Percentiles rank a stretch among this genome's conserved stretches.
Evolutionary conservation across 2,888 invertebrate genomes (phyloP).

Genomic region (Patella ulyssiponensis): DNA sequence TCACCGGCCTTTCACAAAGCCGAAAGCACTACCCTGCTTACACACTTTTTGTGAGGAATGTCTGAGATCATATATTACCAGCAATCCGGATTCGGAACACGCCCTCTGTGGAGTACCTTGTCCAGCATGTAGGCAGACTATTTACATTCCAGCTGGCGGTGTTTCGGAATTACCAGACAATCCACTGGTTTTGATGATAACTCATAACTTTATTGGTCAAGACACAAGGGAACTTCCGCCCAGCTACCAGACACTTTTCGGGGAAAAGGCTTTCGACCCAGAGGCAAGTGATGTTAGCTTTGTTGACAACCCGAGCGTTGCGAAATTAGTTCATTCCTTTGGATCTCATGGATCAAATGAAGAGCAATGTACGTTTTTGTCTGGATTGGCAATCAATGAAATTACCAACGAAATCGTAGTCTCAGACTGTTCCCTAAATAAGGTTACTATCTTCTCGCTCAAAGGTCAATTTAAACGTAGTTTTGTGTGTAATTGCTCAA

Average conservation of each 20-base stretch:
- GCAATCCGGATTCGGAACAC: background rate
- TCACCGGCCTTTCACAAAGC: background rate
- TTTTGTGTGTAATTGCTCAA: conserved; percentile 52
- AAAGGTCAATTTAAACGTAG: conserved; percentile 42
- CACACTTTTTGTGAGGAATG: background rate
- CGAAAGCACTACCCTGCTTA: background rate
- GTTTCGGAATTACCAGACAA: conserved; percentile 55
- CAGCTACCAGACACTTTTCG: conserved; percentile 20
- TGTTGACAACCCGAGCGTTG: conserved; percentile 19
- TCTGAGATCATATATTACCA: background rate
- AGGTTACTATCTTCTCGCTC: conserved; percentile 44
- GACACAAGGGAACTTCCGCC: conserved; percentile 14
- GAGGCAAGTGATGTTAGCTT: conserved; percentile 25
- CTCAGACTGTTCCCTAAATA: conserved; percentile 47
- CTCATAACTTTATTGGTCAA: background rate
- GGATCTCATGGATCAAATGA: conserved; percentile 45
- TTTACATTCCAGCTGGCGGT: conserved; percentile 47
- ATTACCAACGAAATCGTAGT: conserved; percentile 47
- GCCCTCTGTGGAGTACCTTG: conserved; percentile 46
- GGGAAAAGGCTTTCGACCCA: conserved; percentile 23
- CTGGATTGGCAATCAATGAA: conserved; percentile 44
- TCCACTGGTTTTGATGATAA: background rate
- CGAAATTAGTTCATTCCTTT: conserved; percentile 36
- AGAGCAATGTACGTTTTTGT: conserved; percentile 44
- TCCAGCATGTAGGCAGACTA: conserved; percentile 54